A percentile compares a stretch with the other conserved stretches of the same genome.
phyloP scores from a whole-genome alignment of 2,888 invertebrate species.

The Erpobdella octoculata region DNA sequence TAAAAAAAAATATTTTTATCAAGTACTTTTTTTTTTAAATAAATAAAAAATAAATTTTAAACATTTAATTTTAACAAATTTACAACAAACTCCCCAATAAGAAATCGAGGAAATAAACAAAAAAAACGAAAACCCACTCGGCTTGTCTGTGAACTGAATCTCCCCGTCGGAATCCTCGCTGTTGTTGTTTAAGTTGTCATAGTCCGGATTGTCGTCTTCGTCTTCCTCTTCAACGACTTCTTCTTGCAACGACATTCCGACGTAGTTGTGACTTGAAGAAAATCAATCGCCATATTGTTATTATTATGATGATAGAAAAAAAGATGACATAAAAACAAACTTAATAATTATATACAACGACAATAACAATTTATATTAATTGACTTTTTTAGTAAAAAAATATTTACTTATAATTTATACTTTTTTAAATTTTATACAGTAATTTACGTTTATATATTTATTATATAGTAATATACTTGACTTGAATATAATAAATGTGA shows the following conservation, averaged over 20 bases:
- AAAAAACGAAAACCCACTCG: too few relatives aligned
- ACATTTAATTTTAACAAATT: too few relatives aligned
- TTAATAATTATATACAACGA: too few relatives aligned
- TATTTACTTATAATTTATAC: not conserved
- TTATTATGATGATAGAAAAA: not conserved
- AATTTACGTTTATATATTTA: not conserved
- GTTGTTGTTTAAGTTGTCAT: not conserved
- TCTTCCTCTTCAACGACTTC: not conserved
- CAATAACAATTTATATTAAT: too few relatives aligned
- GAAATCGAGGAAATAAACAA: too few relatives aligned
- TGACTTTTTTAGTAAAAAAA: not conserved
- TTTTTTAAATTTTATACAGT: not conserved
- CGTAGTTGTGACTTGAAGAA: not conserved
- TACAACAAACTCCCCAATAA: too few relatives aligned
- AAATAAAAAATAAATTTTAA: too few relatives aligned
- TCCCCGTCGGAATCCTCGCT: not conserved
- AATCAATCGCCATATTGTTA: not conserved
- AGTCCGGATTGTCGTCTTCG: not conserved
- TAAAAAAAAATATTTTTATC: too few relatives aligned
- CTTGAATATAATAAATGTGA: too few relatives aligned
- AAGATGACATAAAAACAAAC: too few relatives aligned
- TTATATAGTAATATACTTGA: not conserved
- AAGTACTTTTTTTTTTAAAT: too few relatives aligned
- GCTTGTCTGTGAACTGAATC: not conserved
- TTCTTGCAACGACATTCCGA: not conserved